These are phyloP conservation scores for Brachyhypopomus gauderio DNA, from an alignment of 2,113 vertebrate species.

Conservation along the genomic window DNA sequence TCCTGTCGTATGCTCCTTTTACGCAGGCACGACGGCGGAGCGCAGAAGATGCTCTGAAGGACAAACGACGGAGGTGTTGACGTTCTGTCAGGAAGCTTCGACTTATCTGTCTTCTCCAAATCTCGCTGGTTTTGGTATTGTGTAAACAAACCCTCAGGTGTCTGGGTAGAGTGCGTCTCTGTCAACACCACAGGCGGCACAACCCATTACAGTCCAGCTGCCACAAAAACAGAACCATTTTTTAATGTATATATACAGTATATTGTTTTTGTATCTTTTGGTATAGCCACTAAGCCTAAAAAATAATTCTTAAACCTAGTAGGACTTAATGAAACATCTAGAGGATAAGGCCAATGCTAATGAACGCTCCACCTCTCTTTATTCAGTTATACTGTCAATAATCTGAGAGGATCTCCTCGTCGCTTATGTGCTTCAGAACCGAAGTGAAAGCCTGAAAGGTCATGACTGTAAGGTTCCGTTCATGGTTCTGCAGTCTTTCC, in stretches of 20 bases:
- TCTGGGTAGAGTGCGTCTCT: constrained; percentile 40
- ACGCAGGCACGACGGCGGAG: constrained; percentile 20
- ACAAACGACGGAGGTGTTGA: constrained; percentile 45
- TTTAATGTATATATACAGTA: neutral
- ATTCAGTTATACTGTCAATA: no score
- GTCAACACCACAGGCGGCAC: constrained; percentile 34
- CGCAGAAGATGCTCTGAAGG: constrained; percentile 43
- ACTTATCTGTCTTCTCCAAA: constrained; percentile 34
- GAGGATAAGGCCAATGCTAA: no score
- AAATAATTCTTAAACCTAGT: neutral
- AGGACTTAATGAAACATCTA: no score
- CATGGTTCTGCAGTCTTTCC: neutral
- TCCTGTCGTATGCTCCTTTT: constrained; percentile 38
- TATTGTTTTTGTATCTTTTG: neutral
- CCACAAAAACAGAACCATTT: neutral
- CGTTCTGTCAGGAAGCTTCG: constrained; percentile 49
- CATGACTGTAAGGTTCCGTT: neutral
- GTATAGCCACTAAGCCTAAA: neutral
- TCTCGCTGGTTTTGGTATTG: constrained; percentile 34
- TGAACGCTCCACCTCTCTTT: no score
- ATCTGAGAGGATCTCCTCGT: neutral
- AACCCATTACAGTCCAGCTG: constrained; percentile 33
- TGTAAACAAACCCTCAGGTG: constrained; percentile 57
- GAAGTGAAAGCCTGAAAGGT: neutral
- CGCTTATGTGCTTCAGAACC: neutral